Evolutionary conservation across 92 coral and sea anemone species (phyloP).

Genomic region (Palythoa caribaeorum): DNA sequence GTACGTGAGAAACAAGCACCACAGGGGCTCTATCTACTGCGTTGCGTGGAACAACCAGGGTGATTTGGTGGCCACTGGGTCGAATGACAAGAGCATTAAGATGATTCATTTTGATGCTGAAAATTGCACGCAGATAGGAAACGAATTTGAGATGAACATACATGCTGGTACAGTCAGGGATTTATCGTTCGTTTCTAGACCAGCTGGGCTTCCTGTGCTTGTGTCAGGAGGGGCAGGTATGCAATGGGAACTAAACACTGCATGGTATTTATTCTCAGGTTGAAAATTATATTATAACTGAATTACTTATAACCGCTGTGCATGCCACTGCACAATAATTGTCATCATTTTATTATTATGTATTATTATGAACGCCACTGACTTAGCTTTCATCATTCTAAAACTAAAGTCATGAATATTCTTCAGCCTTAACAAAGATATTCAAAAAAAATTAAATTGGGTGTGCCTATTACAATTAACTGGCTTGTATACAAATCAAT

Average conservation of each 20-base stretch:
- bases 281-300: no score
- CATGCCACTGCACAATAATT: no score
- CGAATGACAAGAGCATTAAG: constrained; percentile 96
- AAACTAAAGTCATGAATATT: no score
- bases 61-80: constrained; percentile 93
- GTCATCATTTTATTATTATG: no score
- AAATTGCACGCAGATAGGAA: constrained; percentile 77
- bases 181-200: constrained; percentile 85
- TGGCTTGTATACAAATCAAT: no score
- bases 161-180: constrained; percentile 95
- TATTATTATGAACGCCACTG: background rate
- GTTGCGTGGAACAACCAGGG: constrained; percentile 90
- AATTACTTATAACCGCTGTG: no score
- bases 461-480: no score
- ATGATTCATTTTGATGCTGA: constrained; percentile 84
- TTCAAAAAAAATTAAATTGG: no score
- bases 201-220: constrained; percentile 85
- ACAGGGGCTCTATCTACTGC: constrained; percentile 98
- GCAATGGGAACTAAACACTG: background rate
- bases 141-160: constrained; percentile 84
- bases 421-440: no score
- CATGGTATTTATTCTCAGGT: background rate
- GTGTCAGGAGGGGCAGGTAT: constrained; percentile 99
- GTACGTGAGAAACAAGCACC: constrained; percentile 86
- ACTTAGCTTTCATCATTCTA: background rate